Evolutionary conservation across 2,888 invertebrate species (phyloP), one percentile per base, ranked within the genome.

Genomic region (Sialis lutaria): DNA sequence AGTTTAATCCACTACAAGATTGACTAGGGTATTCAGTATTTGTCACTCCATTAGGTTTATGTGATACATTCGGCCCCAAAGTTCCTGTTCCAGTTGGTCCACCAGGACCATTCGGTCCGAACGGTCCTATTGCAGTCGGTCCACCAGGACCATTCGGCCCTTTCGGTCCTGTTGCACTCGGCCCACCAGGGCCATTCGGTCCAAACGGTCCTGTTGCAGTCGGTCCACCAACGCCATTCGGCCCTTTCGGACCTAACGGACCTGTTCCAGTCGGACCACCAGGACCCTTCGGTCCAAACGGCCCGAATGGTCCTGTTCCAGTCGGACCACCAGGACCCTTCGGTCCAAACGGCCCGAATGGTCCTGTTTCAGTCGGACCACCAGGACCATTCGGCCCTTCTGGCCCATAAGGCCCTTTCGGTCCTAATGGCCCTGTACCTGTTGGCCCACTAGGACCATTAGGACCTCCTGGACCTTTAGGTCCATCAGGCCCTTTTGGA

Each of bases 391-490:
- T 54, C 32, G 58, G 58, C 6, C 51, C 46, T 6, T 56, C 56
- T 34, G 51, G 49, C 3, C 49, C 35, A 6, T 51, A 52, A 8
- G 54, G 53, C 6, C 52, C 53, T 42, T 39, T 69, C 71, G 46
- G 72, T 68, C 49, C 60, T 63, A 56, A 65, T 66, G 60, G 76
- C 71, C 50, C 63, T 67, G 56, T 74, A 67, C 43, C 61, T 68
- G 54, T 40, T 37, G 8, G 47, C 9, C 54, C 56, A 40, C 43
- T 50, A 12, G 62, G 68, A 70, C 45, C 69, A 68, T 58, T 75
- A 72, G 46, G 72, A 68, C 49, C 60, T 63, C 56, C 65, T 65
- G 60, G 76, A 70, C 50, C 63, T 70, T 46, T 60, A 67, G 57
- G 74, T 67, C 44, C 61, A 67, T 54, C 58, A 68, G 54, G 72